Evolutionary conservation across 2,113 vertebrate species (phyloP), one percentile per base, ranked within the genome.

Genomic region (Rhagologus leucostigma): DNA sequence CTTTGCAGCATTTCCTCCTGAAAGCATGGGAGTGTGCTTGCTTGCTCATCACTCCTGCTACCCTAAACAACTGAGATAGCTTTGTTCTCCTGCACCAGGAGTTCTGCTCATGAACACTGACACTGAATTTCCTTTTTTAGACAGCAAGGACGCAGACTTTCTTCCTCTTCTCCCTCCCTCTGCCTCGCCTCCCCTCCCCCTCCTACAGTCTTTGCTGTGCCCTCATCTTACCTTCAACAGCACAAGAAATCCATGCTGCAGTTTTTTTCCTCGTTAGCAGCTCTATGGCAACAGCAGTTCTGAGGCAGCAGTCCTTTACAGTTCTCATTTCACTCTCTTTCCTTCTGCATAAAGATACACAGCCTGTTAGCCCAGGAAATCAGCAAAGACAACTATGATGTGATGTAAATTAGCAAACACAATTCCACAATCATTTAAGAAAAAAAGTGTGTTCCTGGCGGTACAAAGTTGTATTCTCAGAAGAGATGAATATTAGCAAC

Each of bases 71-170:
- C 75, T n/a, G 65, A 95, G 92, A 95, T 87, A 81, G 90, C 89
- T 95, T 92, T 97, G 86, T 87, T 96, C 76, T 93, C 96, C 91
- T 96, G 93, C 93, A 93, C 89, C 71, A 93, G 82, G 93, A 87
- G 87, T 52, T 95, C 82, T 95, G 86, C 80, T 96, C 75, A 57
- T 63, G 83, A 91, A 88, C 82, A 90, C 83, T 87, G 89, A 86
- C 71, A 89, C 90, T 57, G 83, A 95, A 96, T 95, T 96, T 95
- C 94, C 92, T 96, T 97, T 97, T 96, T 94, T 93, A 97, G 96
- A 90, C 92, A 96, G 92, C 94, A 94, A 96, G 82, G 92, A 94
- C 47, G 13, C 50, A 86, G 62, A 96, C 94, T 89, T 95, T 95
- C 84, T 94, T 96, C 94, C 79, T 95, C 89, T 65, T 94, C 90